Evolutionary conservation across 2,797 vertebrate genomes (phyloP).

Genomic region (Serranus cabrilla): DNA sequence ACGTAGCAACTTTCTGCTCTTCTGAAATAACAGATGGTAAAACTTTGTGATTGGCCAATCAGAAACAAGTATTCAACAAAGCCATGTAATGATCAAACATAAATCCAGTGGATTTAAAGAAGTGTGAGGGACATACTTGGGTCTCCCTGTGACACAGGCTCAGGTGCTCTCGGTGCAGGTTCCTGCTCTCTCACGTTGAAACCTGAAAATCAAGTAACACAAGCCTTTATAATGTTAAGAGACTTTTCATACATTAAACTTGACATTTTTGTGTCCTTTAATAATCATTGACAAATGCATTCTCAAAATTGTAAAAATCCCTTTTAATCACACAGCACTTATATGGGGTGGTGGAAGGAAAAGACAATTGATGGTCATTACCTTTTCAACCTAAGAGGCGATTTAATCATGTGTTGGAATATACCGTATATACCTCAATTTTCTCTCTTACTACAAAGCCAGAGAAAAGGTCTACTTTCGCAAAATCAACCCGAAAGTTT

Average conservation of each 20-base stretch:
- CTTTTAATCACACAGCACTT: neutral
- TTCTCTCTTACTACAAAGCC: constrained; percentile 2
- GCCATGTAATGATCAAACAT: neutral
- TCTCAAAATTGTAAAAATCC: neutral
- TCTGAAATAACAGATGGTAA: too few relatives aligned
- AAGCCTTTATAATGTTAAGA: neutral
- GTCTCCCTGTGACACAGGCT: constrained; percentile 89
- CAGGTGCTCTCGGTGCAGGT: constrained; percentile 81
- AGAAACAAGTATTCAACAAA: neutral
- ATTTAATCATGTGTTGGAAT: constrained; percentile 4
- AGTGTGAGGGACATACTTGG: constrained; percentile 86
- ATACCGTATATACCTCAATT: neutral
- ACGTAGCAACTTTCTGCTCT: too few relatives aligned
- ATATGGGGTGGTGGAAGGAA: neutral
- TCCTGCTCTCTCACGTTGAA: constrained; percentile 86
- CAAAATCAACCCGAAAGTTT: constrained; percentile 20
- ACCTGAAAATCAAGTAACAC: constrained; percentile 80
- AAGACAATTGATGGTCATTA: neutral
- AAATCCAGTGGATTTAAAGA: neutral
- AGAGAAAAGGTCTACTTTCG: constrained; percentile 1
- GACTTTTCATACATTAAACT: neutral
- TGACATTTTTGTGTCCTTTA: neutral
- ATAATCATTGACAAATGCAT: constrained; percentile 5
- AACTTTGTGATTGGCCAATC: too few relatives aligned
- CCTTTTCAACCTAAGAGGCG: neutral